Evolutionary conservation across 92 coral and sea anemone species (phyloP), one percentile per base, ranked within the genome.

Genomic region (Epizoanthus rinbou): DNA sequence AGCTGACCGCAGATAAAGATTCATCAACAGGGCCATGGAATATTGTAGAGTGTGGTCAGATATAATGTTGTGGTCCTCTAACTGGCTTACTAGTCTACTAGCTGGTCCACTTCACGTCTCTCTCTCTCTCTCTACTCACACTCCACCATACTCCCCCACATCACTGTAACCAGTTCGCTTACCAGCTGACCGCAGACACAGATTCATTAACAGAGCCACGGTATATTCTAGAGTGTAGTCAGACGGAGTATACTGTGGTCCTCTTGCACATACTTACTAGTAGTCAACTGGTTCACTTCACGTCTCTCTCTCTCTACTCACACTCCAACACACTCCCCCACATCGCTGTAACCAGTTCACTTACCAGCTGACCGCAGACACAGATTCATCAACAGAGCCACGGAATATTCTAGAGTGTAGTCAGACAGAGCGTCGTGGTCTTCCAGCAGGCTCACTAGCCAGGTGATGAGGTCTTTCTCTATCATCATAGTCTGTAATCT

Each of bases 361-460:
- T 67, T 35, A 93, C 98, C 98, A 66, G 94, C 86, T 31, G 99
- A 93, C 24, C 99, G 87, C 5, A 96, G 90, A 73, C 94, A 93
- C 62, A 96, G 91, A 80, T 96, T 96, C 99, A 96, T 96, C 67
- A 96, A 85, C 79, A 96, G 84, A 8, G 99, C 99, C 57, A 96
- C 99, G 6, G 98, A 93, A 72, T 96, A 96, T 72, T 96, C 99
- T 79, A 96, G 87, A 3, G 96, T 90, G 83, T 96, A 96, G 83
- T 96, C 99, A 24, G 99, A 91, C 60, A 96, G 84, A 13, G 97
- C 88, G 79, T 96, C 99, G 65, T 96, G 97, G 66, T 96, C 99
- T 47, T 90, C 92, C 57, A 96, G 85, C 25, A 93, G 88, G n/a
- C 86, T 87, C 18, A 93, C 91, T 69, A 96, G 74, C 99, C 99